Evolutionary conservation across 53 echinoderm and acorn worm species (phyloP), one percentile per base, ranked within the genome.

Genomic region (Temnopleurus reevesii): DNA sequence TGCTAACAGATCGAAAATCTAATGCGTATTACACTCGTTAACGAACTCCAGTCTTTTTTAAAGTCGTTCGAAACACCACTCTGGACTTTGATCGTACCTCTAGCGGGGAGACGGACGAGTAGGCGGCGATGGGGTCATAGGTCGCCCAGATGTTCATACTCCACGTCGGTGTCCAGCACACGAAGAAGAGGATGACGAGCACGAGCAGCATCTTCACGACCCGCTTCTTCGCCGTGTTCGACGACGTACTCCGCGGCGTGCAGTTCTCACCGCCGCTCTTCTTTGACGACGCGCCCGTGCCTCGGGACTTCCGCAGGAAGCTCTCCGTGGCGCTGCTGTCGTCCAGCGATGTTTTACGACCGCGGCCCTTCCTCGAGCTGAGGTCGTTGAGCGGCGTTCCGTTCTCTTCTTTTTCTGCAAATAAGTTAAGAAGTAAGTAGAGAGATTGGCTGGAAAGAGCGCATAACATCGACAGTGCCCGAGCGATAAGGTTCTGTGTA

Each of bases 121-220:
- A 33, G 15, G 92, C 95, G n/a, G 33, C 57, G 4, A 5, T 26
- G 24, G 27, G 31, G 46, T 94, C 90, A 71, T 92, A 71, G 58
- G 91, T 85, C 77, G 81, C 76, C 95, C 97, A 97, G 76, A 95
- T 94, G 77, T 94, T 94, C 43, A 91, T 64, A 63, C 92, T 87
- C 97, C 97, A 97, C n/a, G 91, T 86, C 2, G 97, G 97, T 36
- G 95, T 90, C 97, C 97, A 97, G 80, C 95, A 94, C 24, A 95
- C 85, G 64, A 95, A 97, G 91, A 95, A 97, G 38, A 97, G 81
- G 3, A 91, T 25, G 2, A 97, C 97, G 23, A 97, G 89, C 12
- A 97, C 90, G 19, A 97, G 95, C 12, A 97, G 90, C 97, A 97
- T 97, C 46, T 93, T 92, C 36, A 97, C 95, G 5, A 95, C 95